phyloP scores from a whole-genome alignment of 23 tunicate genomes.

The Botrylloides violaceus region DNA sequence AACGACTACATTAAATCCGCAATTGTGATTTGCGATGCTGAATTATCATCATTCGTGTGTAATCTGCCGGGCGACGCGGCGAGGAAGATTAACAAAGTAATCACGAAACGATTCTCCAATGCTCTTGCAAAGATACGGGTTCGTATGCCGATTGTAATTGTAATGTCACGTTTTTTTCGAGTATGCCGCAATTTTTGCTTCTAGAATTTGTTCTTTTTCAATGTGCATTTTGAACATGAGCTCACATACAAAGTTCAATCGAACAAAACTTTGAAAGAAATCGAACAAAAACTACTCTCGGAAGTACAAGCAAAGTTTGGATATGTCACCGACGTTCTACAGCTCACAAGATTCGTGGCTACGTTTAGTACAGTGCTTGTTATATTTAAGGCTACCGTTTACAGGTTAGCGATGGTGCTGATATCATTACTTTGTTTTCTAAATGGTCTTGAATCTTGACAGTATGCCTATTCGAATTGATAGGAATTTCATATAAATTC shows the following conservation, averaged over 20 bases:
- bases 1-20: slow-evolving; percentile 44
- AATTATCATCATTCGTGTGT: slow-evolving; percentile 54
- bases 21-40: slow-evolving; percentile 40
- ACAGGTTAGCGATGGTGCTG: no score
- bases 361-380: slow-evolving; percentile 47
- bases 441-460: no score
- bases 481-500: no score
- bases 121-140: slow-evolving; percentile 51
- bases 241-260: slow-evolving; percentile 39
- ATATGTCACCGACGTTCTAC: slow-evolving; percentile 29
- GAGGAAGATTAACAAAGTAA: slow-evolving; percentile 42
- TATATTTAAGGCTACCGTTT: slow-evolving; percentile 44
- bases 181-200: neutral
- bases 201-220: slow-evolving; percentile 43
- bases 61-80: slow-evolving; percentile 61
- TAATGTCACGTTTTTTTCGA: neutral
- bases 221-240: slow-evolving; percentile 52
- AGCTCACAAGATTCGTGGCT: slow-evolving; percentile 49
- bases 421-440: no score
- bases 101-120: slow-evolving; percentile 35
- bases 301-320: slow-evolving; percentile 50
- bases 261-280: slow-evolving; percentile 33
- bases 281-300: slow-evolving; percentile 33
- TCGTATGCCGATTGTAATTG: neutral
- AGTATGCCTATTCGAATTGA: no score